Base-by-base conservation (phyloP, 2,113 vertebrate species). In the Regulus satrapa region DNA sequence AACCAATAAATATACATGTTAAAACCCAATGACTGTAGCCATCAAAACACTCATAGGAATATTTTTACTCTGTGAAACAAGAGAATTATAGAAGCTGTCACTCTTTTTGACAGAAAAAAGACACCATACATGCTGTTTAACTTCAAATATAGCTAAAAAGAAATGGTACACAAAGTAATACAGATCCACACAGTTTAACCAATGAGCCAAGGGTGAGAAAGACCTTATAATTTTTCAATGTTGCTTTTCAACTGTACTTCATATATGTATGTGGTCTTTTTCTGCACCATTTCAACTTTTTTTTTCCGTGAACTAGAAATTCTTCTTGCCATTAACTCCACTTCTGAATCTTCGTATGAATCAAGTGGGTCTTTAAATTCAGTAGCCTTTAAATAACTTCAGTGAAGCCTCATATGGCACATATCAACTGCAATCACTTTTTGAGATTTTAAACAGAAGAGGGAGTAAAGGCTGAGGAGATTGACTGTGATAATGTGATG, bases 101-200 rank as follows among this genome's bases (percentile, higher is more conserved):
- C 55, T 96, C 94, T 94, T 89, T 74, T 86, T 96, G 92, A 97
- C 94, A 96, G 95, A 94, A 94, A 95, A 96, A 96, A 95, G 96
- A 77, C 93, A 97, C 75, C 85, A 77, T 94, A 94, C 89, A 90
- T 88, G 89, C 93, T 96, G 92, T 96, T 96, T 95, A 88, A 93
- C 85, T 97, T 95, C 93, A 94, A 95, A 94, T 92, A 97, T 12
- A 94, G 85, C 93, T 94, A 77, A 96, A 89, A 96, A 83, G 81
- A 88, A 96, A 92, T 40, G 63, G 51, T 95, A 88, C 75, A 95
- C 92, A 95, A 93, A 95, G 79, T 0, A 7, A 83, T 56, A 89
- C 51, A 95, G 43, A 51, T 79, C 71, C 51, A 69, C 66, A 79
- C 20, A 93, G 43, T 63, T 85, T 77, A 91, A 88, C 55, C 63